Percentiles rank a stretch among this genome's conserved stretches.
Evolutionary conservation across 2,797 vertebrate genomes (phyloP).

Genomic region (Typhlichthys eigenmanni): DNA sequence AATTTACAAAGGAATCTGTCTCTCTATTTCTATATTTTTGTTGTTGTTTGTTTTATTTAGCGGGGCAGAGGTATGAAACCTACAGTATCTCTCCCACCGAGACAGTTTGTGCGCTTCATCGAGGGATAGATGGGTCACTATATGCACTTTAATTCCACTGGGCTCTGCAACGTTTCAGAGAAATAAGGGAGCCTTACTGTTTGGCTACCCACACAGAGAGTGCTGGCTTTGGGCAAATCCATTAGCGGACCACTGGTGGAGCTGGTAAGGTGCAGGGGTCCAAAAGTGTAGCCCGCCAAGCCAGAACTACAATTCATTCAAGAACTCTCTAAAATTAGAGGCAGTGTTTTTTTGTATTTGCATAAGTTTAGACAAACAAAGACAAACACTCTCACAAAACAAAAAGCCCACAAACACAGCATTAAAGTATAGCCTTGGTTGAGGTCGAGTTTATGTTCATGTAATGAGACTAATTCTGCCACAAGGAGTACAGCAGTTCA

Average conservation of each 20-base stretch:
- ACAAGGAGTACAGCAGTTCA: constrained; percentile 37
- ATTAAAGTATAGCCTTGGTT: constrained; percentile 17
- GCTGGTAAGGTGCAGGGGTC: constrained; percentile 39
- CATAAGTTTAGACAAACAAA: constrained; percentile 50
- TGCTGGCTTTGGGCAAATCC: constrained; percentile 45
- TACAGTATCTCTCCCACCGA: constrained; percentile 22
- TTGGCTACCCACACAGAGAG: constrained; percentile 32
- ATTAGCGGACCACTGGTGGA: constrained; percentile 40
- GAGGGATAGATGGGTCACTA: constrained; percentile 28
- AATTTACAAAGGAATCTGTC: constrained; percentile 24
- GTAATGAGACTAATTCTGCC: constrained; percentile 45
- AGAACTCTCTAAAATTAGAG: constrained; percentile 59
- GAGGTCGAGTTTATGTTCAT: constrained; percentile 43
- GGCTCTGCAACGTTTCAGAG: constrained; percentile 27
- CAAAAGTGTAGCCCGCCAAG: constrained; percentile 17
- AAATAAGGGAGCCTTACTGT: constrained; percentile 38
- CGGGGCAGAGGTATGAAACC: constrained; percentile 26
- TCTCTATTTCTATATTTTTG: constrained; percentile 12
- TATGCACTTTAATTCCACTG: constrained; percentile 19
- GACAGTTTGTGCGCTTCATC: background rate
- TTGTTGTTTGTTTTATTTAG: constrained; percentile 6
- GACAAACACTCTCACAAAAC: constrained; percentile 25
- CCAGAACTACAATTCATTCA: constrained; percentile 55
- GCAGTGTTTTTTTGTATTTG: constrained; percentile 39
- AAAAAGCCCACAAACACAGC: constrained; percentile 22